phyloP scores from a whole-genome alignment of 2,113 vertebrate genomes.

The Meles meles region DNA sequence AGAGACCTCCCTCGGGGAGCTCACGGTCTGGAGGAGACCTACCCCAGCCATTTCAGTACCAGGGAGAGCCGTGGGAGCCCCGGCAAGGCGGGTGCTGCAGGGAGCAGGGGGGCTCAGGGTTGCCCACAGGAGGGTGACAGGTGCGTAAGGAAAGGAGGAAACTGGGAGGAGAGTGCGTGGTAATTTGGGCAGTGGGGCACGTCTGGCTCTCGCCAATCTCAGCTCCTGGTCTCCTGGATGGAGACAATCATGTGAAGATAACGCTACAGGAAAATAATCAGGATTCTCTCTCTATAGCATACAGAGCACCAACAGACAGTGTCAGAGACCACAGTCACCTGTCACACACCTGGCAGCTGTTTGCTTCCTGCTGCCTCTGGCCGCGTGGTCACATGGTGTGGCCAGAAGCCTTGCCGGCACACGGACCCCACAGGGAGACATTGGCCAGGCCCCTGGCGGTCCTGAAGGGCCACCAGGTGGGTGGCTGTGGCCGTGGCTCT shows the following conservation, averaged over 20 bases:
- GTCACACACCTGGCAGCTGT: fast-evolving
- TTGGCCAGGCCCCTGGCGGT: not conserved
- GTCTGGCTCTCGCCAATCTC: not conserved
- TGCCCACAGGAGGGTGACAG: not conserved
- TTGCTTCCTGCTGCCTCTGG: not conserved
- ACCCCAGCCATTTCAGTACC: fast-evolving
- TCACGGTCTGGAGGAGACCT: not conserved
- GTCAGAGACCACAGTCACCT: not conserved
- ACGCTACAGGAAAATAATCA: too few species aligned
- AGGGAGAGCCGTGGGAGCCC: not conserved
- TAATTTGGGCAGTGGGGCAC: not conserved
- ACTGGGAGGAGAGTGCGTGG: fast-evolving
- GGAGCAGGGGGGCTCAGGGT: not conserved
- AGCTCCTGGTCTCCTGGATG: not conserved
- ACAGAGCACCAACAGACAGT: fast-evolving
- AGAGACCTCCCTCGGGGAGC: not conserved
- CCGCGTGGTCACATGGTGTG: fast-evolving
- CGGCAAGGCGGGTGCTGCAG: not conserved
- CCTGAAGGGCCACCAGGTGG: not conserved
- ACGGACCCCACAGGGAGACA: fast-evolving
- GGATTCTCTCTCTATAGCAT: not conserved
- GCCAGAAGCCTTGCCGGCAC: not conserved
- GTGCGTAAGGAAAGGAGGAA: not conserved
- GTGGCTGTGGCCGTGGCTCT: not conserved
- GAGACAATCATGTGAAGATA: not conserved